phyloP scores from a whole-genome alignment of 2,113 vertebrate genomes.

The Brachionichthys hirsutus region DNA sequence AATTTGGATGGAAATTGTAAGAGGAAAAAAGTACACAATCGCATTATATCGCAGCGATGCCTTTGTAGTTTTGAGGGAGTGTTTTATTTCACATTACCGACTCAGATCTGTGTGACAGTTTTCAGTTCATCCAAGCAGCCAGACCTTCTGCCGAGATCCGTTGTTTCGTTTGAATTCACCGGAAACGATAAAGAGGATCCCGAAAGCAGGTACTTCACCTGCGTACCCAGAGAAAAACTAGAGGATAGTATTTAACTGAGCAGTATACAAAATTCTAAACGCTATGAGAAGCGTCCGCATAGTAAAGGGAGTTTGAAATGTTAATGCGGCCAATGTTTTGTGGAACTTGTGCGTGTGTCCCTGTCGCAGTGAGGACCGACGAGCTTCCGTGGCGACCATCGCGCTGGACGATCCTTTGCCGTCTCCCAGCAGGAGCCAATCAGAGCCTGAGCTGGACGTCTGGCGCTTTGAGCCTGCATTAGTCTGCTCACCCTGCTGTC shows the following conservation, averaged over 20 bases:
- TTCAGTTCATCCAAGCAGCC: slow-evolving; percentile 79
- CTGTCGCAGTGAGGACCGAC: slow-evolving; percentile 77
- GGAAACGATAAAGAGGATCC: slow-evolving; percentile 59
- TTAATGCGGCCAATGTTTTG: not conserved
- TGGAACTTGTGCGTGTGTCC: not conserved
- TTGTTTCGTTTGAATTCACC: slow-evolving; percentile 75
- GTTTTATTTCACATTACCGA: slow-evolving; percentile 1
- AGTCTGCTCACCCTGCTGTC: too few species aligned
- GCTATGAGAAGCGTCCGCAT: too few species aligned
- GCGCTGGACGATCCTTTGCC: slow-evolving; percentile 83
- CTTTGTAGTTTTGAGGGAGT: not conserved
- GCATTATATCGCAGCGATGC: not conserved
- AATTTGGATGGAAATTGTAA: slow-evolving; percentile 89
- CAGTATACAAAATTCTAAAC: too few species aligned
- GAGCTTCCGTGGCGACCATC: slow-evolving; percentile 85
- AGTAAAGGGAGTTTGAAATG: too few species aligned
- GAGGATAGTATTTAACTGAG: too few species aligned
- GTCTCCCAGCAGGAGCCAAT: slow-evolving; percentile 75
- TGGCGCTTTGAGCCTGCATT: too few species aligned
- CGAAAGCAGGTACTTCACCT: slow-evolving; percentile 65
- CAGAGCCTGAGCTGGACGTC: slow-evolving; percentile 86
- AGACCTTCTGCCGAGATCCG: slow-evolving; percentile 82
- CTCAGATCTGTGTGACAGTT: slow-evolving; percentile 63
- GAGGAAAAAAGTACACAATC: not conserved
- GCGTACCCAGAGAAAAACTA: not conserved